Evolutionary conservation across 2,113 vertebrate genomes (phyloP).

Genomic region (Coptodon bakossiorum): DNA sequence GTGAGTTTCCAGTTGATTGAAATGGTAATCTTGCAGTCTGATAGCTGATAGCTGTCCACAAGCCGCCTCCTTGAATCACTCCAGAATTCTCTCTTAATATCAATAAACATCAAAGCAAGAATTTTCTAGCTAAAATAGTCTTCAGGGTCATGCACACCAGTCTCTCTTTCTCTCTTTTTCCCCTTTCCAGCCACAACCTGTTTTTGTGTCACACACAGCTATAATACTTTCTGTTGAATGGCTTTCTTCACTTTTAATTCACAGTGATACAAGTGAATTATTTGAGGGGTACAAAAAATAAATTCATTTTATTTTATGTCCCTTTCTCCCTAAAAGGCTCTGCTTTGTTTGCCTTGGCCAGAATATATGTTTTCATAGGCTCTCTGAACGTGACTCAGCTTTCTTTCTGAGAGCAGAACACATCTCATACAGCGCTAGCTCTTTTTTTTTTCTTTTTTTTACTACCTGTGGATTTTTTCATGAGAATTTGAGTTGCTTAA

Average conservation of each 20-base stretch:
- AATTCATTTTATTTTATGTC: neutral
- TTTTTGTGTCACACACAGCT: neutral
- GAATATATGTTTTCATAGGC: conserved; percentile 1
- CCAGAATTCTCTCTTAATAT: neutral
- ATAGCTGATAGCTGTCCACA: neutral
- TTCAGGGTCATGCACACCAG: neutral
- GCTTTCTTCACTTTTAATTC: neutral
- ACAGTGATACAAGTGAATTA: neutral
- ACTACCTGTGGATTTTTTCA: neutral
- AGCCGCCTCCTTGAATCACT: neutral
- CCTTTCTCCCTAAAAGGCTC: neutral
- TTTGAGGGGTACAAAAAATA: neutral
- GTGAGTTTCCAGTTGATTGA: neutral
- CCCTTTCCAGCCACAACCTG: neutral
- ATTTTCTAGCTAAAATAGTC: neutral
- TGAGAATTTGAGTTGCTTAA: neutral
- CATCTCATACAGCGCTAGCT: neutral
- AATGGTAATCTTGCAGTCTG: neutral
- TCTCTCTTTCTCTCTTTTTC: neutral
- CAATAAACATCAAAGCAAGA: neutral
- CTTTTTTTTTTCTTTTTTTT: neutral
- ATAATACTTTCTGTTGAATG: neutral
- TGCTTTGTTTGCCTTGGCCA: conserved; percentile 8
- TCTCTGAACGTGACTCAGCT: conserved; percentile 12
- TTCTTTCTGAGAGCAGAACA: neutral